phyloP scores from a whole-genome alignment of 2,113 vertebrate genomes.

The Tragelaphus strepsiceros region DNA sequence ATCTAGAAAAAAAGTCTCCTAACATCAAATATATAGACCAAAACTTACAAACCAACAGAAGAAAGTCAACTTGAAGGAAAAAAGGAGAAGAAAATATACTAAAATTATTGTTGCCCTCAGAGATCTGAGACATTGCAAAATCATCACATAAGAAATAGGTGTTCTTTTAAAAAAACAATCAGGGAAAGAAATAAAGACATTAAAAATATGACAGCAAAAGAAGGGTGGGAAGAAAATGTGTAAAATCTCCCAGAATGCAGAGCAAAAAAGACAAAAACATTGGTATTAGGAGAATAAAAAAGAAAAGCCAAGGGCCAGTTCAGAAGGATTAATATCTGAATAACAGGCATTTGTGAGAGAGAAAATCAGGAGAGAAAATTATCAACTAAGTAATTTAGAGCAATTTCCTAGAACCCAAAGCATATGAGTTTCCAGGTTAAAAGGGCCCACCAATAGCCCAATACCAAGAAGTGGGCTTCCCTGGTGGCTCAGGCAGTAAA shows the following conservation, averaged over 20 bases:
- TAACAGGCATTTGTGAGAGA: background rate
- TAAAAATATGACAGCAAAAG: background rate
- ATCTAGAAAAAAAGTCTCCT: background rate
- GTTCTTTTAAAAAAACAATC: background rate
- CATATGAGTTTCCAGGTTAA: background rate
- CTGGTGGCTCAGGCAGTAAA: background rate
- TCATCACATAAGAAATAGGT: background rate
- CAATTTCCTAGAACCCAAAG: background rate
- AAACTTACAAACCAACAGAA: background rate
- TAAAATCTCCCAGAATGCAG: background rate
- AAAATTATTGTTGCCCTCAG: conserved; percentile 11
- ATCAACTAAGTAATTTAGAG: background rate
- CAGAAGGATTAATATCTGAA: background rate
- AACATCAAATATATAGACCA: conserved; percentile 23
- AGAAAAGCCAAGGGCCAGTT: background rate
- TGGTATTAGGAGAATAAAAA: background rate
- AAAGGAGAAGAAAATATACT: background rate
- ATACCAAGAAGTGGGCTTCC: background rate
- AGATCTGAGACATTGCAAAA: background rate
- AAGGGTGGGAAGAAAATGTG: background rate
- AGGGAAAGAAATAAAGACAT: background rate
- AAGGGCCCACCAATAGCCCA: background rate
- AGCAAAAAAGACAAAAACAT: conserved; percentile 4
- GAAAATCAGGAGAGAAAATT: background rate
- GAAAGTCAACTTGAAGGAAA: background rate